Percentiles rank a stretch among this genome's conserved stretches.
Evolutionary conservation across 37 sponge, comb jelly and placozoan genomes (phyloP).

Genomic region (Dysidea cf. avara): DNA sequence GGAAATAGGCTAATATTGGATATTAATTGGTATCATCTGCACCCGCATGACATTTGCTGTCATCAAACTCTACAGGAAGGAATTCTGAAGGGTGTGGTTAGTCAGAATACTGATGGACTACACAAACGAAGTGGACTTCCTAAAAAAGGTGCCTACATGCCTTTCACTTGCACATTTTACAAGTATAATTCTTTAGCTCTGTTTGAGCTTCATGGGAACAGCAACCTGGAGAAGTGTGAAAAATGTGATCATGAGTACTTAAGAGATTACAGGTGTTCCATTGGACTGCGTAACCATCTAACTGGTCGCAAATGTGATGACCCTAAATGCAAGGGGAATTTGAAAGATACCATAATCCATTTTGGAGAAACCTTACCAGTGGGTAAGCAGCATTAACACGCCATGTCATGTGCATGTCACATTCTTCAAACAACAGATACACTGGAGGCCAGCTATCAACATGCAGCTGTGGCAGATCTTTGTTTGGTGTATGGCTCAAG

Average conservation of each 20-base stretch:
- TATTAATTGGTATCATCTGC: too few relatives aligned
- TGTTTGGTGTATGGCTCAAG: conserved; percentile 52
- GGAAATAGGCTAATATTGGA: too few relatives aligned
- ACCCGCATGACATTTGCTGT: background rate
- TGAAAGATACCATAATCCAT: conserved; percentile 53
- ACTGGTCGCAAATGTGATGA: conserved; percentile 49
- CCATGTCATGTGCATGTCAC: background rate
- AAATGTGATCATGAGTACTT: conserved; percentile 49
- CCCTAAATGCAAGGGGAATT: conserved; percentile 18
- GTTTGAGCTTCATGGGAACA: conserved; percentile 54
- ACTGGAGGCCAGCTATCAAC: conserved; percentile 23
- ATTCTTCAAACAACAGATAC: too few relatives aligned
- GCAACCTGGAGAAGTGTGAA: conserved; percentile 38
- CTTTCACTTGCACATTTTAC: too few relatives aligned
- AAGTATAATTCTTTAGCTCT: conserved; percentile 9
- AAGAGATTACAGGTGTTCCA: conserved; percentile 24
- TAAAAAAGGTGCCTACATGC: conserved; percentile 25
- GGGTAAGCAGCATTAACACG: background rate
- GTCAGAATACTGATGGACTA: conserved; percentile 57
- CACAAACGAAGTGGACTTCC: conserved; percentile 54
- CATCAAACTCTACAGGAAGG: conserved; percentile 28
- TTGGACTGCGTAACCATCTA: background rate
- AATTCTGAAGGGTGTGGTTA: conserved; percentile 32
- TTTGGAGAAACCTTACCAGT: conserved; percentile 62
- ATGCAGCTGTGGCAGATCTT: conserved; percentile 43